Conservation (phyloP, 2,888 invertebrate genomes). For the Gisinianus flammeolus region DNA sequence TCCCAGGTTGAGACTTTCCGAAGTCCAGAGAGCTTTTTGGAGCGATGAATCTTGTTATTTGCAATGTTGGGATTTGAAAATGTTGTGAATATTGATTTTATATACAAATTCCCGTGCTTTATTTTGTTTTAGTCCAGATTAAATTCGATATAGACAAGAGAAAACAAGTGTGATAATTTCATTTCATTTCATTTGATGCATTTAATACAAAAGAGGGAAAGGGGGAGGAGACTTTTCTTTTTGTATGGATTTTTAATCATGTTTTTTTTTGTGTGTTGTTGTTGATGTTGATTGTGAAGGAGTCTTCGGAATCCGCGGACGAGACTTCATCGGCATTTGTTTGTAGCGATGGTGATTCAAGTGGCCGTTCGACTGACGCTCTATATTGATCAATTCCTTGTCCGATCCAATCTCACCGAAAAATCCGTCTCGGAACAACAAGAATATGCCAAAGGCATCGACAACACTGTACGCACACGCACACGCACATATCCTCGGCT, state of each 20-base stretch:
- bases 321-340: conserved; percentile 83
- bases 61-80: too few relatives aligned
- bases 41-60: too few relatives aligned
- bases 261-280: neutral
- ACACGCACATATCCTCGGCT: neutral
- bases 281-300: conserved; percentile 63
- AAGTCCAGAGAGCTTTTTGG: too few relatives aligned
- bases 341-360: conserved; percentile 79
- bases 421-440: neutral
- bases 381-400: conserved; percentile 75
- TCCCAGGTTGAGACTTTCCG: too few relatives aligned
- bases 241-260: neutral
- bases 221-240: neutral
- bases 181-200: neutral
- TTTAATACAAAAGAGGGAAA: neutral
- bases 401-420: conserved; percentile 61
- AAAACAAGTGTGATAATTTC: too few relatives aligned
- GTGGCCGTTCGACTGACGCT: conserved; percentile 74
- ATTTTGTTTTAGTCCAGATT: too few relatives aligned
- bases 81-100: too few relatives aligned
- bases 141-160: too few relatives aligned
- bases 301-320: conserved; percentile 81
- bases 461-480: conserved; percentile 69
- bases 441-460: conserved; percentile 65
- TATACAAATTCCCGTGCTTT: too few relatives aligned